These are phyloP conservation scores for Drosophila serrata DNA, from an alignment of 1,140 invertebrate species.

Conservation along the genomic window DNA sequence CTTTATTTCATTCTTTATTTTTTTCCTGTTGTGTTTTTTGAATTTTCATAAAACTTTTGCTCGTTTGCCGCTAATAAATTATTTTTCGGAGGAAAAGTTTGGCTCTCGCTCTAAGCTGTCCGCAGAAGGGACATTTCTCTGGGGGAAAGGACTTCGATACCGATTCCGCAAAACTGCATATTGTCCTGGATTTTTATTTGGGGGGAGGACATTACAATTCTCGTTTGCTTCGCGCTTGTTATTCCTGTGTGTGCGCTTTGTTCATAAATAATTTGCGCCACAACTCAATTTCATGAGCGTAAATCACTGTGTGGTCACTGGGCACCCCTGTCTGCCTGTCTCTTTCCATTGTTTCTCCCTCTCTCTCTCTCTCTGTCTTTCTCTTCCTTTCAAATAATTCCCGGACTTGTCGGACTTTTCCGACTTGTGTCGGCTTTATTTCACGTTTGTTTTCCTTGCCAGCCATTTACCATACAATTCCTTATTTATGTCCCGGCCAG, in stretches of 20 bases:
- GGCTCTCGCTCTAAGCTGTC: slow-evolving; percentile 63
- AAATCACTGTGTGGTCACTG: slow-evolving; percentile 81
- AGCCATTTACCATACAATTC: slow-evolving; percentile 76
- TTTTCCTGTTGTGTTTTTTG: slow-evolving; percentile 37
- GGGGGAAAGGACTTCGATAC: slow-evolving; percentile 55
- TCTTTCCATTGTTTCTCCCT: slow-evolving; percentile 49
- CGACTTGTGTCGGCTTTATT: slow-evolving; percentile 60
- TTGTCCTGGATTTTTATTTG: slow-evolving; percentile 43
- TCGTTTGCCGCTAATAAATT: slow-evolving; percentile 83
- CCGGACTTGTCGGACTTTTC: slow-evolving; percentile 36
- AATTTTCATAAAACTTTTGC: slow-evolving; percentile 82
- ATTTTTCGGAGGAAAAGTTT: slow-evolving; percentile 67
- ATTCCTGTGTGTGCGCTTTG: slow-evolving; percentile 78
- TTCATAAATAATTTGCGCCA: slow-evolving; percentile 83
- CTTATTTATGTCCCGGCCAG: slow-evolving; percentile 66
- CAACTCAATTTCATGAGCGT: slow-evolving; percentile 83
- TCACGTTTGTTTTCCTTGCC: slow-evolving; percentile 54
- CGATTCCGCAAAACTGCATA: slow-evolving; percentile 63
- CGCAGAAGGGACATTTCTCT: slow-evolving; percentile 50
- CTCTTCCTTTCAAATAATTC: slow-evolving; percentile 70
- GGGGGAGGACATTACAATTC: slow-evolving; percentile 63
- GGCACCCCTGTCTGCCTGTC: slow-evolving; percentile 12
- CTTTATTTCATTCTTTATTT: not conserved
- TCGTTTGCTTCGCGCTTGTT: slow-evolving; percentile 64
- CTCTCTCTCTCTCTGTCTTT: slow-evolving; percentile 44